These are phyloP conservation scores for Neoniphon sammara DNA, from an alignment of 2,797 vertebrate species.

Conservation along the genomic window DNA sequence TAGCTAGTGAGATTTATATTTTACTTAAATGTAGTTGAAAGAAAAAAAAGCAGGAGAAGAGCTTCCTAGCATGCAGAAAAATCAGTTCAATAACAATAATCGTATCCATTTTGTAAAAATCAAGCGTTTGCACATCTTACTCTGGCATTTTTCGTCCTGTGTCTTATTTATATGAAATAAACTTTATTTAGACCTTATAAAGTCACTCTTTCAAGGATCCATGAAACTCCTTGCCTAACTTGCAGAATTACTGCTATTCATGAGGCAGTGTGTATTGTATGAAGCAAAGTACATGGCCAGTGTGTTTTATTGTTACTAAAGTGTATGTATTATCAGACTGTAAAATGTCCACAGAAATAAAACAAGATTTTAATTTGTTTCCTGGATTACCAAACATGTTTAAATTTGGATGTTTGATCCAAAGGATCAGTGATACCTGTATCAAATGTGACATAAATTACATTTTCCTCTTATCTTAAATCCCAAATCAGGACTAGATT, in stretches of 20 bases:
- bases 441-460: slow-evolving; percentile 58
- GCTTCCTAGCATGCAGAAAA: too few species aligned
- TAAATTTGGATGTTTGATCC: slow-evolving; percentile 35
- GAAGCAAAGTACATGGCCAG: neutral
- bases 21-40: neutral
- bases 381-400: slow-evolving; percentile 38
- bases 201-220: too few species aligned
- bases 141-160: too few species aligned
- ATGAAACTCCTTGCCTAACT: too few species aligned
- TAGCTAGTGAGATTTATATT: neutral
- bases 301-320: neutral
- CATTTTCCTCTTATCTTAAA: slow-evolving; percentile 59
- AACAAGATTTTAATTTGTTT: slow-evolving; percentile 21
- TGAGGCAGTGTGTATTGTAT: neutral
- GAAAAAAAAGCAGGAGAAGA: too few species aligned
- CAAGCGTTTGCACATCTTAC: too few species aligned
- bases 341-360: slow-evolving; percentile 16
- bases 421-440: slow-evolving; percentile 42
- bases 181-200: neutral
- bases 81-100: too few species aligned
- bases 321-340: slow-evolving; percentile 13
- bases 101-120: too few species aligned
- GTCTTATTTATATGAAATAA: neutral
- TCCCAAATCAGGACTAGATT: slow-evolving; percentile 76
- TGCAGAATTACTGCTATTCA: neutral